Evolutionary conservation across 2,113 vertebrate genomes (phyloP).

Genomic region (Nettapus auritus): DNA sequence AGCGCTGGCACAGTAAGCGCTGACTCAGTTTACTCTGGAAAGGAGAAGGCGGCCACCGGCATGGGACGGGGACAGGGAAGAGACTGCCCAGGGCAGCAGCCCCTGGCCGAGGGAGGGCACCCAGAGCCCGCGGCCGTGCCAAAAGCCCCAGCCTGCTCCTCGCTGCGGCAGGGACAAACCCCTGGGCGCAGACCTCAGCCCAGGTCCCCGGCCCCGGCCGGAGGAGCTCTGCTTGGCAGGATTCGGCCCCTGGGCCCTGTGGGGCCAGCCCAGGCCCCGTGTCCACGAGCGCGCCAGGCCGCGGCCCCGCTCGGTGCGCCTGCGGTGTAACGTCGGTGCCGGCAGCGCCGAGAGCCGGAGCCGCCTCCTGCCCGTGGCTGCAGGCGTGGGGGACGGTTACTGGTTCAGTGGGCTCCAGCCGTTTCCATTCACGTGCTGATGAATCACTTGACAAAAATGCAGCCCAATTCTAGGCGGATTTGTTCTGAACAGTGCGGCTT

Average conservation of each 20-base stretch:
- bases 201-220: rapidly evolving
- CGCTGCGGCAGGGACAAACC: not conserved
- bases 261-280: rapidly evolving
- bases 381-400: conserved; percentile 26
- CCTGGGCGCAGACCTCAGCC: rapidly evolving
- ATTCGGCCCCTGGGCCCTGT: too few species aligned
- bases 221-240: not conserved
- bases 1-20: rapidly evolving
- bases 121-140: rapidly evolving
- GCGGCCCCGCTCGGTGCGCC: rapidly evolving
- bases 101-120: not conserved
- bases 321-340: not conserved
- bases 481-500: conserved; percentile 81
- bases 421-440: conserved; percentile 81
- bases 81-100: not conserved
- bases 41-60: not conserved
- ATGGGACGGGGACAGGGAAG: rapidly evolving
- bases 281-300: rapidly evolving
- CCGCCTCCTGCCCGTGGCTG: not conserved
- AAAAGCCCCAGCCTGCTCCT: not conserved
- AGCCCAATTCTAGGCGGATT: conserved; percentile 72
- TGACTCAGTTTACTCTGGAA: not conserved
- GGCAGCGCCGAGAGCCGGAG: not conserved
- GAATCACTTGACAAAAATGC: conserved; percentile 85
- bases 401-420: conserved; percentile 63